Evolutionary conservation across 2,797 vertebrate genomes (phyloP).

Genomic region (Leuciscus waleckii): DNA sequence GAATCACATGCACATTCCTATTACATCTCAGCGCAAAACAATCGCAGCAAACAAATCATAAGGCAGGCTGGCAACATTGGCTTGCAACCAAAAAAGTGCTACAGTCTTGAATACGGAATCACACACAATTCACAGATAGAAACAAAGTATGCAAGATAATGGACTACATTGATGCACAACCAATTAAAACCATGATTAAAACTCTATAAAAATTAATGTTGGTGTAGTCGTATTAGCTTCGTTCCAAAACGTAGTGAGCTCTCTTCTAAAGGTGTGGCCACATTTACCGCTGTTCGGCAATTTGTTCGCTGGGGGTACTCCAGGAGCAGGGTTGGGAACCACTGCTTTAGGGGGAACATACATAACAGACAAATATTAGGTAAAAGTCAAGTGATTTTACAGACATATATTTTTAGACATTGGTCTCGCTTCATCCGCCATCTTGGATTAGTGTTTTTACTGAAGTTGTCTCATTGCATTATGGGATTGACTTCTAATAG

Average conservation of each 20-base stretch:
- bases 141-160: neutral
- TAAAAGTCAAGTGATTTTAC: neutral
- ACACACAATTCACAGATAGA: conserved; percentile 4
- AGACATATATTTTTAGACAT: neutral
- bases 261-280: neutral
- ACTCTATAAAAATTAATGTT: neutral
- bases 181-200: neutral
- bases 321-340: no score
- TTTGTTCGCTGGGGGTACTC: no score
- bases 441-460: neutral
- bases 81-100: neutral
- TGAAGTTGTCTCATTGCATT: neutral
- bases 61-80: conserved; percentile 11
- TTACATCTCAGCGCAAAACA: conserved; percentile 15
- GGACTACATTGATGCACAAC: neutral
- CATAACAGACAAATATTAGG: no score
- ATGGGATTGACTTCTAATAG: neutral
- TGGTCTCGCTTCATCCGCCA: neutral
- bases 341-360: neutral
- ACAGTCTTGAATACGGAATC: neutral
- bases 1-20: conserved; percentile 41
- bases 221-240: neutral
- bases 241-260: conserved; percentile 17
- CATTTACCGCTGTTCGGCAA: neutral
- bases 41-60: conserved; percentile 22